Evolutionary conservation across 2,113 vertebrate species (phyloP), one percentile per base, ranked within the genome.

Genomic region (Camelus bactrianus): DNA sequence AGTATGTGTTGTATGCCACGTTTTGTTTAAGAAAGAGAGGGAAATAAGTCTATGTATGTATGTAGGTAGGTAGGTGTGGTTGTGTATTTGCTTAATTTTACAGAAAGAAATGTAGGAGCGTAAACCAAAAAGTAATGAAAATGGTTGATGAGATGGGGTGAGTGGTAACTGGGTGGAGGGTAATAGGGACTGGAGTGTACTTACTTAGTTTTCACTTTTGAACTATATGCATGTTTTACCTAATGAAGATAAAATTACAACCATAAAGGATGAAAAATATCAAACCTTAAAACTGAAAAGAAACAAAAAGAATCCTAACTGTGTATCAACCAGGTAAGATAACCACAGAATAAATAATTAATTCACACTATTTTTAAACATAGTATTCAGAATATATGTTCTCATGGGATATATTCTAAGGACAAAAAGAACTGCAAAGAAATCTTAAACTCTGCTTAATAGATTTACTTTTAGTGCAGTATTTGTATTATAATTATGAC

Each of bases 11-110:
- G 17, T 76, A 48, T 19, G 15, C 8, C 52, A 12, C 15, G 6
- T n/a, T 69, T 92, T 84, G 16, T 70, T 60, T 85, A 60, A 80
- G 28, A 94, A 54, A 88, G n/a, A 56, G 46, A 83, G 35, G n/a
- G 30, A 84, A 89, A 16, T 42, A 48, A 22, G 16, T 85, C 4
- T 65, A 16, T 52, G 3, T 56, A 5, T 50, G 5, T 35, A 16
- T 86, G 9, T 84, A 20, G 22, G 15, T 58, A 17, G 60, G 1
- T 58, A 67, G 14, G 0, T 92, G 15, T 76, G 22, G 14, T 7
- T n/a, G n/a, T 87, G 60, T 75, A 48, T 50, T 75, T 72, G 48
- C 17, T 77, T 48, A 64, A 46, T 48, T 94, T 72, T 89, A 3
- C 9, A 83, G 35, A 54, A 35, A 38, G 50, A 69, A 76, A n/a